phyloP scores from a whole-genome alignment of 2,797 vertebrate genomes.

The Rhynchonycteris naso region DNA sequence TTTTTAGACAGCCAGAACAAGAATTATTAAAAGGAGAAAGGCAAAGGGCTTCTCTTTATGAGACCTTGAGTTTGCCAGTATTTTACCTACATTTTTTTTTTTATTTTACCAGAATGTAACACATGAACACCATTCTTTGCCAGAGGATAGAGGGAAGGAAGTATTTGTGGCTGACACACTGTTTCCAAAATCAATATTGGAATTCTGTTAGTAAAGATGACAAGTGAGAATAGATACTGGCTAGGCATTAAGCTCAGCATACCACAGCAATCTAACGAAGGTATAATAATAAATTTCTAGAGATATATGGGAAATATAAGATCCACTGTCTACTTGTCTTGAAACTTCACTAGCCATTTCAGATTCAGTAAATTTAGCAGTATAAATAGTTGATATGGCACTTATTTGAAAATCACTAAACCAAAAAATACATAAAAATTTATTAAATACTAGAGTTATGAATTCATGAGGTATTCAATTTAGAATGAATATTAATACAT shows the following conservation, averaged over 20 bases:
- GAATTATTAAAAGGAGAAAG: not conserved
- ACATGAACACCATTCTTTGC: not conserved
- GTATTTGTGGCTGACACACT: not conserved
- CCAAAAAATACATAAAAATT: not conserved
- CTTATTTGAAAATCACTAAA: not conserved
- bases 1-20: not conserved
- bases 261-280: not conserved
- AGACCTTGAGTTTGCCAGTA: not conserved
- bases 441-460: not conserved
- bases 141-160: not conserved
- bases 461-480: not conserved
- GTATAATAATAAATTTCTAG: not conserved
- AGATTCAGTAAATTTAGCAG: not conserved
- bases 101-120: not conserved
- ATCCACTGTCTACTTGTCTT: not conserved
- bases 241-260: not conserved
- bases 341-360: not conserved
- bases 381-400: not conserved
- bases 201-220: not conserved
- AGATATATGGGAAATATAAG: not conserved
- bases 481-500: constrained; percentile 3
- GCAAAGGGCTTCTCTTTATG: not conserved
- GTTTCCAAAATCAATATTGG: not conserved
- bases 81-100: not conserved
- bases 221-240: not conserved